Base-by-base conservation (phyloP, 2,797 vertebrate species). In the Gallirallus australis region DNA sequence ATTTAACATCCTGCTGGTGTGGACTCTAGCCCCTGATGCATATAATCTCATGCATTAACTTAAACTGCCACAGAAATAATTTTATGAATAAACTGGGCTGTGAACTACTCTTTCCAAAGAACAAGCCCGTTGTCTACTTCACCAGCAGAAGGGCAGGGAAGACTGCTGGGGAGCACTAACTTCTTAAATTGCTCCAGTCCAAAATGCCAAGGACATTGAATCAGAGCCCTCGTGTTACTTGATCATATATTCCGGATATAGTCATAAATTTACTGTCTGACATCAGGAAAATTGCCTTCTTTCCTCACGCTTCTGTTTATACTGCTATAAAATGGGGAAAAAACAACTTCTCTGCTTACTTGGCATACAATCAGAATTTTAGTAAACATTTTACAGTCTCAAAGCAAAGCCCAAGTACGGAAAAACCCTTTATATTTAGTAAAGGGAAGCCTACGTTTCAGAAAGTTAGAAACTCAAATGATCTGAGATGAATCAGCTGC, bases 381-480 rank as follows among this genome's bases (percentile, higher is more conserved):
- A 72, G 82, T 18, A 93, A 94, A 88, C 15, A 60, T 70, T 91
- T 92, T 89, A 77, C 47, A 80, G 79, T 70, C 78, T 77, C 60
- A 57, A 86, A 92, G 73, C 31, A 90, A 94, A 90, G 40, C n/a
- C 70, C n/a, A 91, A 84, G 45, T 53, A 73, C 17, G 52, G 54
- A 80, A 94, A 87, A 90, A 42, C 50, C 24, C 48, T 64, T 85
- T 72, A 86, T 15, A 45, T 90, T 85, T 83, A 82, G 82, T 50
- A 86, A 93, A 92, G 59, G 60, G 66, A 83, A 82, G 57, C 54
- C 48, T 82, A 31, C 27, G 25, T 86, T 94, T 97, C 66, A 66
- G 40, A 84, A 92, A 95, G 92, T 85, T 94, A 86, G 86, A 93
- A 31, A 90, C 64, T 78, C 78, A 93, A 82, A 88, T 94, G 72